phyloP scores from a whole-genome alignment of 2,888 invertebrate genomes.

The Dolomedes plantarius region DNA sequence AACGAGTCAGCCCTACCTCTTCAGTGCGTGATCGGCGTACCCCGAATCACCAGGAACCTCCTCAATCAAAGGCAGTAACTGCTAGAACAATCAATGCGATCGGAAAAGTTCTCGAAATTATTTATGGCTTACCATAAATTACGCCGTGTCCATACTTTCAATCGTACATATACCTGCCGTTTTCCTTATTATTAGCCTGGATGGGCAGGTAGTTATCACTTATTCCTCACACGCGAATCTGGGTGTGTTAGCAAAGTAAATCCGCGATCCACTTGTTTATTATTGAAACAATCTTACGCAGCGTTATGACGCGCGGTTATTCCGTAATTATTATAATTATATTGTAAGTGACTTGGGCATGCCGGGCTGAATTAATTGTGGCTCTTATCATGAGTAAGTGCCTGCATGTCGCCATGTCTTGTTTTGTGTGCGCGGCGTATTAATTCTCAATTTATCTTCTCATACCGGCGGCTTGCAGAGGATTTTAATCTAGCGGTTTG shows the following conservation, averaged over 20 bases:
- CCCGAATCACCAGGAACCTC: background rate
- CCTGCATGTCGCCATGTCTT: no score
- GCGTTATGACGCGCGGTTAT: background rate
- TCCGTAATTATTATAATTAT: background rate
- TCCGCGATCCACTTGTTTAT: background rate
- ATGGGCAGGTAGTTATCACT: no score
- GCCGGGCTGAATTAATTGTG: no score
- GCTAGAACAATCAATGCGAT: background rate
- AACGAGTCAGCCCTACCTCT: background rate
- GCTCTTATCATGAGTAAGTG: no score
- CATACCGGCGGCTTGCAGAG: no score
- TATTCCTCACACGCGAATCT: background rate
- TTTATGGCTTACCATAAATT: constrained; percentile 6
- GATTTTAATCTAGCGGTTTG: no score
- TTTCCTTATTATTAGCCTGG: constrained; percentile 1
- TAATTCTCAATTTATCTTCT: no score
- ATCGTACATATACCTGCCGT: background rate
- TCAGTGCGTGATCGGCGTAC: background rate
- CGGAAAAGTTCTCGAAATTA: background rate
- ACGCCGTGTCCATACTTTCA: no score
- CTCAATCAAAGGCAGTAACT: background rate
- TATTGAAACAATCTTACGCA: background rate
- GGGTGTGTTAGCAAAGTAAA: background rate
- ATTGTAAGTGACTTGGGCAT: background rate
- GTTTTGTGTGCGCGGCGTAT: no score